These are phyloP conservation scores for Trachythela sp. DNA, from an alignment of 64 coral and sea anemone species.

Conservation along the genomic window DNA sequence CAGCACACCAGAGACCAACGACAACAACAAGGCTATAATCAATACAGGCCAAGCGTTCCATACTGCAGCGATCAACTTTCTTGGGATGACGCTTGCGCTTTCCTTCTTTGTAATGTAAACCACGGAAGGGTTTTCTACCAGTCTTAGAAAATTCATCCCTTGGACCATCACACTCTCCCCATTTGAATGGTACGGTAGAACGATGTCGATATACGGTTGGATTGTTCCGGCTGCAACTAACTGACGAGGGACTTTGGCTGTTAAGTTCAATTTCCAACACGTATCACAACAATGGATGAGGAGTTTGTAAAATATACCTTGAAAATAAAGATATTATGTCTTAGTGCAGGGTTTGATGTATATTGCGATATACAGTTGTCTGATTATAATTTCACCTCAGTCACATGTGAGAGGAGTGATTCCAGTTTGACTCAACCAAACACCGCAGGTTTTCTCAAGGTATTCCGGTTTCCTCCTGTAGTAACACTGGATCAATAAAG, in stretches of 20 bases:
- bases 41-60: constrained; percentile 86
- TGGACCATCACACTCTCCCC: background rate
- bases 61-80: constrained; percentile 57
- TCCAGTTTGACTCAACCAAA: no score
- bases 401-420: no score
- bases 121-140: background rate
- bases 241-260: background rate
- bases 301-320: background rate
- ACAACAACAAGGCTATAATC: constrained; percentile 59
- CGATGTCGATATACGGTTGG: background rate
- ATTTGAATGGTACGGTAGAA: background rate
- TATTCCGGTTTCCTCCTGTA: no score
- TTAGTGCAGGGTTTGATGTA: no score
- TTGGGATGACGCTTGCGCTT: constrained; percentile 48
- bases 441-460: no score
- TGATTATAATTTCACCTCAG: no score
- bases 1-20: constrained; percentile 64
- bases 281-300: background rate
- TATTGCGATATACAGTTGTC: background rate
- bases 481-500: no score
- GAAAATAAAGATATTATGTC: background rate
- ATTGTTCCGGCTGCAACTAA: background rate
- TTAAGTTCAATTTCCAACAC: background rate
- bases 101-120: constrained; percentile 21
- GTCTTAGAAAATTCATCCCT: background rate